Evolutionary conservation across 2,113 vertebrate genomes (phyloP), one percentile per base, ranked within the genome.

Genomic region (Silurus asotus): DNA sequence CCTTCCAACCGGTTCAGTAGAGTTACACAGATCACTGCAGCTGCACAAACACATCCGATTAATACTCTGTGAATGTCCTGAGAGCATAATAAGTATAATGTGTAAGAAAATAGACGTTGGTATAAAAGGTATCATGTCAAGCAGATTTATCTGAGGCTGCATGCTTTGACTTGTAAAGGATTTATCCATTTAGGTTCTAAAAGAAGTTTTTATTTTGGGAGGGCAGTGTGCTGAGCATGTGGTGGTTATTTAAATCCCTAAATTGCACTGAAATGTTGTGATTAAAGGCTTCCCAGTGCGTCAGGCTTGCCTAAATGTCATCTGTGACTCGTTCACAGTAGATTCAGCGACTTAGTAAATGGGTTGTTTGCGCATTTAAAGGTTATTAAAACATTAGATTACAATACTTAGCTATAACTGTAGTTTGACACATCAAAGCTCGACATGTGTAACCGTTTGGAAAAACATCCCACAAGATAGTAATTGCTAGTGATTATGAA

Each of bases 1-100:
- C 95, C 95, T 6, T 97, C 90, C 19, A 97, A 94, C 82, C 95
- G 94, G 91, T 97, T 93, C 88, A 97, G 93, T 89, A 97, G 88
- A 0, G 94, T 92, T 90, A 96, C 96, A 45, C 96, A 97, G 85
- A 97, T 89, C 0, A 97, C 96, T 15, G 97, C 96, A 13, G 96
- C 97, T 98, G 91, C n/a, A 25, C 90, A 72, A 80, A 58, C 83
- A 87, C n/a, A 88, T 67, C 8, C 11, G 5, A 15, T 80, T 76
- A 81, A 84, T 61, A n/a, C 20, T 45, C 79, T 65, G 58, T 58
- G 49, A 51, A 20, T 37, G 82, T 48, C n/a, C 45, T 19, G 25
- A 77, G n/a, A 69, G 25, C 19, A 58, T 15, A 4, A 11, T 78
- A 49, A 51, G 51, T 37, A 6, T 25, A 25, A 19, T 65, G 8